Evolutionary conservation across 2,888 invertebrate genomes (phyloP).

Genomic region (Aphidius colemani): DNA sequence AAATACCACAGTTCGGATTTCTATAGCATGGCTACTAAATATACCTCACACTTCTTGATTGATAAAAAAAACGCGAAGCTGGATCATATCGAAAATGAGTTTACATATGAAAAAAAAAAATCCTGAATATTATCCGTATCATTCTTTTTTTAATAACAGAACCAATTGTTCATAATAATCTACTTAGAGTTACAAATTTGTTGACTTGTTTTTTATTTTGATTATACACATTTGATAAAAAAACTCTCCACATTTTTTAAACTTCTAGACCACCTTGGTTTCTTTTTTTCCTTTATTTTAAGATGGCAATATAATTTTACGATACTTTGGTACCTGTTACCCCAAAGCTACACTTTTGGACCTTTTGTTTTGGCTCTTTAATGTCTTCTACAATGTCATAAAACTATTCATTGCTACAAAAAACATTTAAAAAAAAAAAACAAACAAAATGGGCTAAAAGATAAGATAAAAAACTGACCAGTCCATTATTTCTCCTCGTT

Average conservation of each 20-base stretch:
- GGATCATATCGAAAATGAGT: no score
- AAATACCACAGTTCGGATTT: no score
- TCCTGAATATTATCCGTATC: no score
- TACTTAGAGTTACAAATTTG: no score
- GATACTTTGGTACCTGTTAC: conserved; percentile 16
- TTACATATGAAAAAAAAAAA: no score
- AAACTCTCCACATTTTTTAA: conserved; percentile 1
- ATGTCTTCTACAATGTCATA: conserved; percentile 25
- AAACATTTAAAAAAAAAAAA: conserved; percentile 7
- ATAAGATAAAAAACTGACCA: no score
- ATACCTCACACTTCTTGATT: no score
- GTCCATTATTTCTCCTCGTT: no score
- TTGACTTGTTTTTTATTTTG: not conserved
- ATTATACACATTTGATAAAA: conserved; percentile 1
- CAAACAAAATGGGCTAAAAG: conserved; percentile 11
- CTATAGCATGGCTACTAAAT: no score
- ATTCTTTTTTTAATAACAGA: no score
- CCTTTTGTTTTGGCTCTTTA: conserved; percentile 33
- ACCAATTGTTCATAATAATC: no score
- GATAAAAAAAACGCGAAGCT: no score
- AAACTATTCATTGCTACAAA: conserved; percentile 13
- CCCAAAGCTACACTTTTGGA: conserved; percentile 14
- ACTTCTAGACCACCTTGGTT: not conserved
- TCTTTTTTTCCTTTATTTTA: not conserved
- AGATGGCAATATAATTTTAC: conserved; percentile 13